These are phyloP conservation scores for Poeciliopsis retropinna DNA, from an alignment of 2,113 vertebrate species.

Conservation along the genomic window DNA sequence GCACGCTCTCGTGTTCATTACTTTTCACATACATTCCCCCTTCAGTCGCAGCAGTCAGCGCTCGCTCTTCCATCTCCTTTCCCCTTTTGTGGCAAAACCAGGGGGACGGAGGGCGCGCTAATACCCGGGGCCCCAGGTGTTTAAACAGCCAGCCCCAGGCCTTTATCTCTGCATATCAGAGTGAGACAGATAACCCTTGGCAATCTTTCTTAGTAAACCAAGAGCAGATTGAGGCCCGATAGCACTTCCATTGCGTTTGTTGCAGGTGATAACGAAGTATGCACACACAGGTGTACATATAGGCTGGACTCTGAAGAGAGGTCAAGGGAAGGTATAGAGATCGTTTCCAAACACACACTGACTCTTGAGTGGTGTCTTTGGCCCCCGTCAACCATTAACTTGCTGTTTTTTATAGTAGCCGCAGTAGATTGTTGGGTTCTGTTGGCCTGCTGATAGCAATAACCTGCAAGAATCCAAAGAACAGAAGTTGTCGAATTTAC, in stretches of 20 bases:
- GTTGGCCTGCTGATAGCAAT: not conserved
- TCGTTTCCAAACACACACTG: slow-evolving; percentile 23
- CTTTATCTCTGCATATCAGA: slow-evolving; percentile 85
- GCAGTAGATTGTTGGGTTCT: not conserved
- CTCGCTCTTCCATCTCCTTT: slow-evolving; percentile 69
- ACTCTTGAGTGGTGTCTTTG: slow-evolving; percentile 23
- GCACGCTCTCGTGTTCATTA: slow-evolving; percentile 52
- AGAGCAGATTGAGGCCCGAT: slow-evolving; percentile 79
- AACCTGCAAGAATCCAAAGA: not conserved
- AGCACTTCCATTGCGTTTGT: slow-evolving; percentile 67
- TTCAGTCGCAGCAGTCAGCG: slow-evolving; percentile 36
- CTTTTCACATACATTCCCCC: slow-evolving; percentile 39
- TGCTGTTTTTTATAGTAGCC: slow-evolving; percentile 1
- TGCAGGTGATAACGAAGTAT: slow-evolving; percentile 72
- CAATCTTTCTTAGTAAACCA: slow-evolving; percentile 76
- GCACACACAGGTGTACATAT: slow-evolving; percentile 17
- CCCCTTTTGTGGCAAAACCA: slow-evolving; percentile 51
- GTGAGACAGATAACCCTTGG: slow-evolving; percentile 84
- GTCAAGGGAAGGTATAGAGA: slow-evolving; percentile 19
- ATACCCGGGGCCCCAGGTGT: slow-evolving; percentile 69
- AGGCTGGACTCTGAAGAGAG: slow-evolving; percentile 13
- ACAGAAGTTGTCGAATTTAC: not conserved
- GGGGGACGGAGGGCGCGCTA: slow-evolving; percentile 58
- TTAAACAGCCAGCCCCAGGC: slow-evolving; percentile 78
- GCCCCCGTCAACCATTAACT: slow-evolving; percentile 45